Conservation (phyloP, 2,888 invertebrate genomes). For the Creontiades dilutus region DNA sequence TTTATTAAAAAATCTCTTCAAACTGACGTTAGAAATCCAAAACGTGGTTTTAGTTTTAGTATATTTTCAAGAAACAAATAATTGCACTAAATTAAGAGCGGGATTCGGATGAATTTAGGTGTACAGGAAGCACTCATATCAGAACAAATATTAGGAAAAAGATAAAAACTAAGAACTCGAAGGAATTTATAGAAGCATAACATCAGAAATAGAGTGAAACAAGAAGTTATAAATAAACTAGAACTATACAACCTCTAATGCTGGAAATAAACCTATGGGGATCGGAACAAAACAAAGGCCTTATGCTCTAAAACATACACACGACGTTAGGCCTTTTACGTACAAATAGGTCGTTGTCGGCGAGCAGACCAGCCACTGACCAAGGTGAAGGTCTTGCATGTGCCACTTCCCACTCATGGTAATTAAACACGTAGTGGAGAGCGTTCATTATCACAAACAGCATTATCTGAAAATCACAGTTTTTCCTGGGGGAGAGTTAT, state of each 20-base stretch:
- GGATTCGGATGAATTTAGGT: too few species aligned
- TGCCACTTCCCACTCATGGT: constrained; percentile 75
- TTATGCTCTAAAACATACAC: background rate
- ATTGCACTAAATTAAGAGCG: too few species aligned
- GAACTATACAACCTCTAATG: background rate
- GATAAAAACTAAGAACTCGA: too few species aligned
- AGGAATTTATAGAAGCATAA: too few species aligned
- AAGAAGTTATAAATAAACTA: constrained; percentile 1
- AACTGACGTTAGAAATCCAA: too few species aligned
- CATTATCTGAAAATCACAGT: constrained; percentile 48
- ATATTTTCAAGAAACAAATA: too few species aligned
- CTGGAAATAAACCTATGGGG: constrained; percentile 20
- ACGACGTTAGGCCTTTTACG: constrained; percentile 13
- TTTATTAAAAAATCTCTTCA: too few species aligned
- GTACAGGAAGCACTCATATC: too few species aligned
- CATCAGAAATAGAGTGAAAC: too few species aligned
- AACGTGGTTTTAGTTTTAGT: too few species aligned
- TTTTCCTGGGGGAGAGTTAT: constrained; percentile 11
- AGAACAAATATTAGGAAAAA: too few species aligned
- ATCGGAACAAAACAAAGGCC: background rate
- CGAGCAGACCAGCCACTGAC: constrained; percentile 56
- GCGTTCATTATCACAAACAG: constrained; percentile 75
- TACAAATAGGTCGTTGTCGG: constrained; percentile 72
- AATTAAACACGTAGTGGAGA: constrained; percentile 76
- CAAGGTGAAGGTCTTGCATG: constrained; percentile 64